Evolutionary conservation across 2,797 vertebrate species (phyloP).

Genomic region (Danio jaintianensis): DNA sequence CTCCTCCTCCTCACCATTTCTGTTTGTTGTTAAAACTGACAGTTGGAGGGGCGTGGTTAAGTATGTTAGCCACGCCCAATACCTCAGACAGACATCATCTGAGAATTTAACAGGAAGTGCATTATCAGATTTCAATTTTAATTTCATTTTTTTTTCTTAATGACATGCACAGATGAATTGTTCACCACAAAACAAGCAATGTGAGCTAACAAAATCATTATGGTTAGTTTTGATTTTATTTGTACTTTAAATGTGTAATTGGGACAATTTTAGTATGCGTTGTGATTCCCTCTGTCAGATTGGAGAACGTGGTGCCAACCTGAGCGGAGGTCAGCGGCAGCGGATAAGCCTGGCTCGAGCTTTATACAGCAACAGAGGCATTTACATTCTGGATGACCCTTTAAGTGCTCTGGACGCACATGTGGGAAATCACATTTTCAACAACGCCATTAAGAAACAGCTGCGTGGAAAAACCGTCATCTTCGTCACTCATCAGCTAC

Average conservation of each 20-base stretch:
- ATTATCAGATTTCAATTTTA: no score
- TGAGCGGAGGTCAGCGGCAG: constrained; percentile 92
- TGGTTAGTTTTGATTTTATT: no score
- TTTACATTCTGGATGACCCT: constrained; percentile 92
- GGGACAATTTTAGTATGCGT: not conserved
- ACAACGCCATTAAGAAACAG: constrained; percentile 88
- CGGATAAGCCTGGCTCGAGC: constrained; percentile 91
- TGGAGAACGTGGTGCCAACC: constrained; percentile 89
- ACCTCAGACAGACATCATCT: no score
- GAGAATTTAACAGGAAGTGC: no score
- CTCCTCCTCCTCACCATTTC: no score
- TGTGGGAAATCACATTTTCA: constrained; percentile 93
- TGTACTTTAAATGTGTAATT: not conserved
- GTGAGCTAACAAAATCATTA: no score
- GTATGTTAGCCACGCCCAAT: no score
- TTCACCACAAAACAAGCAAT: no score
- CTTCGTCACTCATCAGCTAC: constrained; percentile 92
- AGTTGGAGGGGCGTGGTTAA: no score
- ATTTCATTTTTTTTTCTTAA: no score
- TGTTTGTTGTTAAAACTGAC: no score
- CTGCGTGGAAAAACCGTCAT: constrained; percentile 88
- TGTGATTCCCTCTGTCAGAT: constrained; percentile 74
- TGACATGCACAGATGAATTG: no score
- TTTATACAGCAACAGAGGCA: constrained; percentile 87
- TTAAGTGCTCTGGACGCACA: constrained; percentile 93